Evolutionary conservation across 2,797 vertebrate genomes (phyloP).

Genomic region (Salmo trutta): DNA sequence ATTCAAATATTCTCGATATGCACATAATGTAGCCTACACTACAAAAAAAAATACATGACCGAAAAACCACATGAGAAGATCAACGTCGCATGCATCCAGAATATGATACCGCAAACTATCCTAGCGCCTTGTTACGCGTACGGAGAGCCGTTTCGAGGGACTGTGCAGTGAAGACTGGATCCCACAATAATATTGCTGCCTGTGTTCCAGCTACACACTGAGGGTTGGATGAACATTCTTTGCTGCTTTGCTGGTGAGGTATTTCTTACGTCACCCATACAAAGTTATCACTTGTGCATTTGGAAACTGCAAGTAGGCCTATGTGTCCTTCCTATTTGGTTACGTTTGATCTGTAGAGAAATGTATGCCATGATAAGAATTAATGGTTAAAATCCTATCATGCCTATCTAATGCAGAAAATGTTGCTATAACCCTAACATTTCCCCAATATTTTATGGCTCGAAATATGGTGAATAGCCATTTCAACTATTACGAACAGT

Average conservation of each 20-base stretch:
- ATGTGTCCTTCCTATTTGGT: background rate
- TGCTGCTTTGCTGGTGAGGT: constrained; percentile 45
- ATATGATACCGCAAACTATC: constrained; percentile 41
- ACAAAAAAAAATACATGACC: constrained; percentile 23
- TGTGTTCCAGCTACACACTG: constrained; percentile 18
- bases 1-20: constrained; percentile 54
- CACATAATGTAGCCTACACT: constrained; percentile 45
- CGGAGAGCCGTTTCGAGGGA: constrained; percentile 44
- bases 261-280: constrained; percentile 66
- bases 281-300: constrained; percentile 55
- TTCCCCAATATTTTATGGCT: background rate
- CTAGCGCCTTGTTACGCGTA: constrained; percentile 52
- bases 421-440: background rate
- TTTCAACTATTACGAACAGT: background rate
- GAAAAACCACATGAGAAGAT: constrained; percentile 49
- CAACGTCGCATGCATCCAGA: constrained; percentile 43
- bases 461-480: background rate
- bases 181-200: constrained; percentile 41
- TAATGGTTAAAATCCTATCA: too few relatives aligned
- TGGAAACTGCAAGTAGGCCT: constrained; percentile 31
- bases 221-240: constrained; percentile 38
- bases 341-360: too few relatives aligned
- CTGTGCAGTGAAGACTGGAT: constrained; percentile 24
- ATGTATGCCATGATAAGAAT: background rate
- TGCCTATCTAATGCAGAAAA: too few relatives aligned